Conservation (phyloP, 2,113 vertebrate species). For the Montifringilla adamsi region DNA sequence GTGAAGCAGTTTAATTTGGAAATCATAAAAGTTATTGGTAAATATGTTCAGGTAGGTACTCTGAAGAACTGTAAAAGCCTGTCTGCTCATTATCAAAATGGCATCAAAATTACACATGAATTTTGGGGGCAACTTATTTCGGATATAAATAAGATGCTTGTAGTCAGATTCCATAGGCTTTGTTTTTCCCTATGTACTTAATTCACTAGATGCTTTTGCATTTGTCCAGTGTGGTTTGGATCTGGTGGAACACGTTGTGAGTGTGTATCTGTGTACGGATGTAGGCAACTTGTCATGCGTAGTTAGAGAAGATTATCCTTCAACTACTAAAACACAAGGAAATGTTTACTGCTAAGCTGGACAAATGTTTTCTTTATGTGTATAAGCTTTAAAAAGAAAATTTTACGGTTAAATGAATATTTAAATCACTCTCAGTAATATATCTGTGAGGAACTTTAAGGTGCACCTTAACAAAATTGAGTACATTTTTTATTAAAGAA, state of each 20-base stretch:
- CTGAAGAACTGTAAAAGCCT: background rate
- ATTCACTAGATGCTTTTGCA: background rate
- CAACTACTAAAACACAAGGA: background rate
- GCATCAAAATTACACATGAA: background rate
- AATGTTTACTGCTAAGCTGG: background rate
- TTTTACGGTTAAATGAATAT: background rate
- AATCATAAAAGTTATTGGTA: slow-evolving; percentile 97
- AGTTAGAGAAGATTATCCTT: background rate
- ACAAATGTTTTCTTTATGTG: background rate
- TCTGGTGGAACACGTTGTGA: background rate
- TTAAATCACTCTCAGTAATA: background rate
- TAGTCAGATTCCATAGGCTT: background rate
- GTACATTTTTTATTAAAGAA: background rate
- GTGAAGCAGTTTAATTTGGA: slow-evolving; percentile 98
- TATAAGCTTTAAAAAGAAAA: background rate
- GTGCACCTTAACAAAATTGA: background rate
- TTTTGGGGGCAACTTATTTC: background rate
- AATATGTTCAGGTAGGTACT: slow-evolving; percentile 93
- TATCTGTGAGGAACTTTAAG: background rate
- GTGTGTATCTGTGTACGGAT: background rate
- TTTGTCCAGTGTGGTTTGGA: background rate
- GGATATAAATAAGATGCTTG: background rate
- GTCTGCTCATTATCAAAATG: background rate
- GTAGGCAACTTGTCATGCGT: background rate
- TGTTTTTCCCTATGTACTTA: background rate